Conservation (phyloP, 2,888 invertebrate species). For the Clusia tigrina region DNA sequence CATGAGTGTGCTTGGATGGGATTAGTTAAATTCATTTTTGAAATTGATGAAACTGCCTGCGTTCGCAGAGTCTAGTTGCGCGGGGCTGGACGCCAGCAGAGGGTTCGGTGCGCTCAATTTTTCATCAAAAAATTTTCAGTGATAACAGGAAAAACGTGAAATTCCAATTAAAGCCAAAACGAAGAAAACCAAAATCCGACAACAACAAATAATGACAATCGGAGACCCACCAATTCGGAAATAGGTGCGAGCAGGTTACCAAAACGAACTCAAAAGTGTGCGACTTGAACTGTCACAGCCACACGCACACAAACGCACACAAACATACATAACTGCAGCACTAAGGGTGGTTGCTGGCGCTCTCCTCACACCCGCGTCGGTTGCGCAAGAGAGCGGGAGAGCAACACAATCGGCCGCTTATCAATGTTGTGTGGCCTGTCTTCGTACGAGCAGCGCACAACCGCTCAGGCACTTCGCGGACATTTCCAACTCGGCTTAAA, state of each 20-base stretch:
- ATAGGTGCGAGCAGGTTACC: background rate
- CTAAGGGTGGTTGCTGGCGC: background rate
- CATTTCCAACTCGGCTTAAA: background rate
- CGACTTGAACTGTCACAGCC: background rate
- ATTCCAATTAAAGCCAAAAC: constrained; percentile 49
- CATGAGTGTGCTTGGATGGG: too few species aligned
- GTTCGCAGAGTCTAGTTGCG: background rate
- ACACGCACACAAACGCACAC: background rate
- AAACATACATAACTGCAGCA: background rate
- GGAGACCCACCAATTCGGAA: background rate
- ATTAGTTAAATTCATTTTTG: background rate
- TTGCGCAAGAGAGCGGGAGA: background rate
- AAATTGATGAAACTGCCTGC: background rate
- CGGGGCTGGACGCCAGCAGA: constrained; percentile 45
- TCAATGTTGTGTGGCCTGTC: too few species aligned
- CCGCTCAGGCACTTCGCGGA: background rate
- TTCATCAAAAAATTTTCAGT: constrained; percentile 35
- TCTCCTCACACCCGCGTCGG: background rate
- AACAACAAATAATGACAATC: background rate
- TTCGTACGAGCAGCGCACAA: too few species aligned
- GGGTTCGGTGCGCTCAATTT: too few species aligned
- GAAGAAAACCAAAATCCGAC: too few species aligned
- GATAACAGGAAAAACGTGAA: constrained; percentile 50
- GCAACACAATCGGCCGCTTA: background rate
- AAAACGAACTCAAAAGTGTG: background rate